These are phyloP conservation scores for Octopus bimaculoides DNA, from an alignment of 1,140 invertebrate genomes.

Conservation along the genomic window DNA sequence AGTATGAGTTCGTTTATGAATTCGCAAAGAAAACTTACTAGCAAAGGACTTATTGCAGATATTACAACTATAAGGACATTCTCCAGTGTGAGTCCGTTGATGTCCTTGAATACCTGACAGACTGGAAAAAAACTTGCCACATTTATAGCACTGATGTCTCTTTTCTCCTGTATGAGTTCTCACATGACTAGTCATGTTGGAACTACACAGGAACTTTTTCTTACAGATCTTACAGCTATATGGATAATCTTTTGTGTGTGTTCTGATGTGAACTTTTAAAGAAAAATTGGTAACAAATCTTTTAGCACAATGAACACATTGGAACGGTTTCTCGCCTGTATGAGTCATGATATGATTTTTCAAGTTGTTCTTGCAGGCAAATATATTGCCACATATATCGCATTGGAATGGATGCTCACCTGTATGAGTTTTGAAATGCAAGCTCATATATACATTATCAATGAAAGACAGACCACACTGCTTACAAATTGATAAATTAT, in stretches of 20 bases:
- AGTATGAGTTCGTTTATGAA: constrained; percentile 53
- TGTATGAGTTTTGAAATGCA: constrained; percentile 18
- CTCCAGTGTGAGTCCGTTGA: constrained; percentile 51
- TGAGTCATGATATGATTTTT: constrained; percentile 23
- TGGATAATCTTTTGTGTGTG: constrained; percentile 54
- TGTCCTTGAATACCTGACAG: constrained; percentile 44
- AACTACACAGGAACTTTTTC: constrained; percentile 74
- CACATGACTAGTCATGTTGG: constrained; percentile 66
- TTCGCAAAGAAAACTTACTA: constrained; percentile 36
- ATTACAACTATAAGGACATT: constrained; percentile 51
- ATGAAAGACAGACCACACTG: constrained; percentile 6
- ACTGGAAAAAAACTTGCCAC: constrained; percentile 31
- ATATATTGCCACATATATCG: constrained; percentile 12
- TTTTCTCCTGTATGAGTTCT: constrained; percentile 55
- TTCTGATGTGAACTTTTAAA: constrained; percentile 42
- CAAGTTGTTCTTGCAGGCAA: constrained; percentile 19
- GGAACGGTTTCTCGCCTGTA: constrained; percentile 20
- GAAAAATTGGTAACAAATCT: background rate
- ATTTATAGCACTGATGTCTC: constrained; percentile 70
- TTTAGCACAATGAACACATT: background rate
- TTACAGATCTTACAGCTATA: constrained; percentile 67
- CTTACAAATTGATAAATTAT: background rate
- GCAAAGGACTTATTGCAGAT: constrained; percentile 48
- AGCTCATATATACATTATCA: background rate
- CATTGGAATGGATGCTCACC: constrained; percentile 18